Evolutionary conservation across 2,888 invertebrate genomes (phyloP).

Genomic region (Phanerotoma sp.): DNA sequence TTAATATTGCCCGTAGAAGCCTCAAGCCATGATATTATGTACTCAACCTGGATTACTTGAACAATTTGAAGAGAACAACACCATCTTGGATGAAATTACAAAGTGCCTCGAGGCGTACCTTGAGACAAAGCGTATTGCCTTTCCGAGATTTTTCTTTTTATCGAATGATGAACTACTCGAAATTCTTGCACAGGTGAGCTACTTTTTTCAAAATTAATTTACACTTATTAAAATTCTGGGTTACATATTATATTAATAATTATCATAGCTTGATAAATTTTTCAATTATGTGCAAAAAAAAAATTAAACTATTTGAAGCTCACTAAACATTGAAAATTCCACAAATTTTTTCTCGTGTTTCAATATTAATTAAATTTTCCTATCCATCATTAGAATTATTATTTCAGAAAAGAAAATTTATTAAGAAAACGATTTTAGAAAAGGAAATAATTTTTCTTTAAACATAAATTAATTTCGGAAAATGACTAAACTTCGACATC

Average conservation of each 20-base stretch:
- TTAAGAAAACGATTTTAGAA: too few relatives aligned
- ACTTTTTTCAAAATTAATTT: slow-evolving; percentile 1
- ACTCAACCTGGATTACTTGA: slow-evolving; percentile 72
- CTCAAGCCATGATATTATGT: slow-evolving; percentile 79
- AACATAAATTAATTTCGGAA: too few relatives aligned
- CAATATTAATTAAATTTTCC: too few relatives aligned
- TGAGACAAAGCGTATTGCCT: slow-evolving; percentile 84
- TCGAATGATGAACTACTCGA: slow-evolving; percentile 89
- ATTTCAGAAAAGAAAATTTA: too few relatives aligned
- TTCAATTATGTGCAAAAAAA: too few relatives aligned
- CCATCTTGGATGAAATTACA: slow-evolving; percentile 82
- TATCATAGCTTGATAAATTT: too few relatives aligned
- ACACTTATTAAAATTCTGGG: background rate
- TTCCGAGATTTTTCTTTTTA: slow-evolving; percentile 86
- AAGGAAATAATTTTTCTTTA: too few relatives aligned
- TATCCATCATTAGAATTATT: too few relatives aligned
- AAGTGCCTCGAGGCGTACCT: slow-evolving; percentile 88
- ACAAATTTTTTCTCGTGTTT: too few relatives aligned
- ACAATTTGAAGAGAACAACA: slow-evolving; percentile 71
- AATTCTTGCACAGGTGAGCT: slow-evolving; percentile 78
- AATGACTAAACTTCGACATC: too few relatives aligned
- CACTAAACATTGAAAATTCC: too few relatives aligned
- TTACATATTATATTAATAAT: background rate
- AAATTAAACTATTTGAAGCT: too few relatives aligned
- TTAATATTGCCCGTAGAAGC: slow-evolving; percentile 59